A percentile compares a stretch with the other conserved stretches of the same genome.
Conservation (phyloP, 2,113 vertebrate genomes). For the Cettia cetti region DNA sequence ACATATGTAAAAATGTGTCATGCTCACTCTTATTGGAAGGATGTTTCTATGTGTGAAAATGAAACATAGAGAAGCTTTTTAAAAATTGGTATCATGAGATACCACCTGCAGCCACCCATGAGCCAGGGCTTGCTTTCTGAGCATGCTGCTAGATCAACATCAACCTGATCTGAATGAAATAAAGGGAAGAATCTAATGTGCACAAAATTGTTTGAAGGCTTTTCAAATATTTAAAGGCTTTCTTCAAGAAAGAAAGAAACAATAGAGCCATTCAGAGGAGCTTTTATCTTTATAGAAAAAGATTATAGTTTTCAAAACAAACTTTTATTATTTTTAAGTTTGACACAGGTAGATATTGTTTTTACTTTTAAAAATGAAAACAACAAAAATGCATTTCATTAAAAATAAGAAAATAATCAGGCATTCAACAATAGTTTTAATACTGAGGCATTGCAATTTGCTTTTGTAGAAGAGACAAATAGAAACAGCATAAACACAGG, state of each 20-base stretch:
- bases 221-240: not conserved
- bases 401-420: not conserved
- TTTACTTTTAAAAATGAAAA: not conserved
- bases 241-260: not conserved
- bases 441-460: not conserved
- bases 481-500: not conserved
- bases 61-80: not conserved
- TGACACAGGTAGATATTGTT: not conserved
- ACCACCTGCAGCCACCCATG: not conserved
- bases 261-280: not conserved
- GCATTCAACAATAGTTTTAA: not conserved
- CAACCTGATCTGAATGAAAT: not conserved
- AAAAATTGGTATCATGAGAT: not conserved
- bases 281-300: not conserved
- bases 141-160: not conserved
- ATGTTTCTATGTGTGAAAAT: not conserved
- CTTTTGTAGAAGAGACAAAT: not conserved
- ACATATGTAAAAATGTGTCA: not conserved
- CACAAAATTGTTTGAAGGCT: not conserved
- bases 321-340: not conserved
- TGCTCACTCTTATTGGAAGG: not conserved
- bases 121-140: not conserved
- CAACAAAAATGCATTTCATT: not conserved
- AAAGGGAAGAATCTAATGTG: not conserved
- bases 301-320: not conserved